A percentile compares a stretch with the other conserved stretches of the same genome.
Evolutionary conservation across 2,797 vertebrate genomes (phyloP).

Genomic region (Lacerta viridis): DNA sequence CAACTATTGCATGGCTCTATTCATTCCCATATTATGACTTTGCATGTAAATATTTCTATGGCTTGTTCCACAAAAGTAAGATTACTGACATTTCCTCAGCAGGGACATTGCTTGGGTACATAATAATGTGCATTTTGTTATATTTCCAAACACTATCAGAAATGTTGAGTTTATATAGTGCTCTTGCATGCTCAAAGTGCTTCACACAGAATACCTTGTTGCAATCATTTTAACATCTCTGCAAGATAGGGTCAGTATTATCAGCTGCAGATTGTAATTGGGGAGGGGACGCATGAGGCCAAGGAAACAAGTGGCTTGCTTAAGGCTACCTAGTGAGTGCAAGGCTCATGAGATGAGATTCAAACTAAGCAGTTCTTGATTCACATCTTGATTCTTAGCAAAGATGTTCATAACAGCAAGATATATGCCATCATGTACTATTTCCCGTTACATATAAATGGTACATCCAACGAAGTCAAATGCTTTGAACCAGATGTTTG

Average conservation of each 20-base stretch:
- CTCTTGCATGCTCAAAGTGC: not conserved
- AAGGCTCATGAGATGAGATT: not conserved
- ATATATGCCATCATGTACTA: not conserved
- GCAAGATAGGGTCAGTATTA: not conserved
- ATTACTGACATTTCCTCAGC: not conserved
- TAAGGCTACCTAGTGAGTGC: not conserved
- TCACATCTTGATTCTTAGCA: not conserved
- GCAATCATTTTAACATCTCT: not conserved
- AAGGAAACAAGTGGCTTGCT: not conserved
- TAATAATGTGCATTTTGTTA: not conserved
- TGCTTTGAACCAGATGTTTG: too few species aligned
- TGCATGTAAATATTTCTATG: not conserved
- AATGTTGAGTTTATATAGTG: not conserved
- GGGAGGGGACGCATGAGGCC: not conserved
- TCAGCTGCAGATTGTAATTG: not conserved
- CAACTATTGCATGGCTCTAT: not conserved
- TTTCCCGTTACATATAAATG: not conserved
- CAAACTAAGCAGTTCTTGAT: not conserved
- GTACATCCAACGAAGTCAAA: not conserved
- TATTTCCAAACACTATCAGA: not conserved
- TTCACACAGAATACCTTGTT: not conserved
- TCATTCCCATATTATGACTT: not conserved
- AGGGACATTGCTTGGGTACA: not conserved
- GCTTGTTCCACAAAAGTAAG: not conserved
- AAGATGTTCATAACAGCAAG: not conserved